phyloP scores from a whole-genome alignment of 2,797 vertebrate genomes.

The Falco novaeseelandiae region DNA sequence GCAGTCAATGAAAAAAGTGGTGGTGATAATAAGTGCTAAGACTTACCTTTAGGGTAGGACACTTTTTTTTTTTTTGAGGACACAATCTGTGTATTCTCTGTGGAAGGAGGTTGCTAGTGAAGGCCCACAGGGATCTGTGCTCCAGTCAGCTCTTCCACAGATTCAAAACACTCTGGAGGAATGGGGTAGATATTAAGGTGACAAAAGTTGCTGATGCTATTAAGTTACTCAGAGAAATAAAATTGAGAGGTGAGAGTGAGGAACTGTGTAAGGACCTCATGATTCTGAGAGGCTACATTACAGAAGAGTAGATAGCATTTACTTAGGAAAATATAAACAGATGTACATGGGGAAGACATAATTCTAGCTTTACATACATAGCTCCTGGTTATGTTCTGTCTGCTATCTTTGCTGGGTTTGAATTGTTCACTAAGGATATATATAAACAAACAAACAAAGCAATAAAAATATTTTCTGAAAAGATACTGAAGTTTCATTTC shows the following conservation, averaged over 20 bases:
- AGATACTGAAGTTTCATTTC: neutral
- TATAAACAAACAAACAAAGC: neutral
- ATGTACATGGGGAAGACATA: neutral
- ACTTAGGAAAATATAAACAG: neutral
- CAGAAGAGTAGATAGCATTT: neutral
- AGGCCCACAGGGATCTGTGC: neutral
- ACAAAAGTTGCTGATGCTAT: neutral
- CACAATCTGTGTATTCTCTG: neutral
- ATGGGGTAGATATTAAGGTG: neutral
- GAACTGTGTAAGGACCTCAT: neutral
- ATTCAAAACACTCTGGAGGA: neutral
- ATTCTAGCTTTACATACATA: neutral
- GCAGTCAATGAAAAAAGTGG: neutral
- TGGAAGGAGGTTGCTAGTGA: neutral
- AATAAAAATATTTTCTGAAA: neutral
- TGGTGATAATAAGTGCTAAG: neutral
- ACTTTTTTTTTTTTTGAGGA: neutral
- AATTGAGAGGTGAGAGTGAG: neutral
- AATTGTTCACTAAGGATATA: neutral
- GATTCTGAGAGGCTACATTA: accelerated
- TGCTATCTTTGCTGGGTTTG: neutral
- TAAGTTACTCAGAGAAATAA: neutral
- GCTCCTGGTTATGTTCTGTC: neutral
- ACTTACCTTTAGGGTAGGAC: neutral
- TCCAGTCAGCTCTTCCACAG: neutral